These are phyloP conservation scores for Cephus runcator DNA, from an alignment of 2,888 invertebrate species.

Conservation along the genomic window DNA sequence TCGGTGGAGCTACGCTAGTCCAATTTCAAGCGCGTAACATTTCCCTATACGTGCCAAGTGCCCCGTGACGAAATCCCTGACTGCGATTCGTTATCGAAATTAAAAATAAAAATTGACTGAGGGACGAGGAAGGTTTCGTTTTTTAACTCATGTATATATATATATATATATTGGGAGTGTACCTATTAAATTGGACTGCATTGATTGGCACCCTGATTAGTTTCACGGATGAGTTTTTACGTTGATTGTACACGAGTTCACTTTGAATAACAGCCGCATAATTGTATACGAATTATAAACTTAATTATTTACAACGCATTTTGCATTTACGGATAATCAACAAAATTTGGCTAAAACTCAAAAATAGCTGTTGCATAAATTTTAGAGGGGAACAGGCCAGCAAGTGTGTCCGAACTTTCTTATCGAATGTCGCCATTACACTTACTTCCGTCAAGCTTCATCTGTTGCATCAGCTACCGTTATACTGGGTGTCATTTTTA, in stretches of 20 bases:
- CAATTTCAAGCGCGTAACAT: neutral
- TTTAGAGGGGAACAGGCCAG: neutral
- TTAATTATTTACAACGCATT: neutral
- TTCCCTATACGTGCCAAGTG: neutral
- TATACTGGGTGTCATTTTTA: neutral
- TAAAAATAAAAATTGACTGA: neutral
- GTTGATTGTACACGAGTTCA: neutral
- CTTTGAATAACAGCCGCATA: neutral
- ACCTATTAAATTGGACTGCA: neutral
- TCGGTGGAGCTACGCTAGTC: neutral
- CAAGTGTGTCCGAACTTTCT: neutral
- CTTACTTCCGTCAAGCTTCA: neutral
- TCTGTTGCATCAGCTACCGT: neutral
- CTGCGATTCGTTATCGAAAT: neutral
- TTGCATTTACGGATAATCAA: neutral
- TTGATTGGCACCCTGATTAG: neutral
- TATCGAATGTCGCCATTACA: neutral
- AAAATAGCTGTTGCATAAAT: neutral
- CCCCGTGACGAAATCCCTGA: neutral
- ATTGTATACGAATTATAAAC: neutral
- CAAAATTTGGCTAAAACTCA: neutral
- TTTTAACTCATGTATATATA: neutral
- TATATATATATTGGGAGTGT: neutral
- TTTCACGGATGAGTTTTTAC: neutral
- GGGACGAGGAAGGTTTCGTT: neutral